A percentile compares a stretch with the other conserved stretches of the same genome.
These are phyloP conservation scores for Anastrepha ludens DNA, from an alignment of 1,140 invertebrate genomes.

Conservation along the genomic window DNA sequence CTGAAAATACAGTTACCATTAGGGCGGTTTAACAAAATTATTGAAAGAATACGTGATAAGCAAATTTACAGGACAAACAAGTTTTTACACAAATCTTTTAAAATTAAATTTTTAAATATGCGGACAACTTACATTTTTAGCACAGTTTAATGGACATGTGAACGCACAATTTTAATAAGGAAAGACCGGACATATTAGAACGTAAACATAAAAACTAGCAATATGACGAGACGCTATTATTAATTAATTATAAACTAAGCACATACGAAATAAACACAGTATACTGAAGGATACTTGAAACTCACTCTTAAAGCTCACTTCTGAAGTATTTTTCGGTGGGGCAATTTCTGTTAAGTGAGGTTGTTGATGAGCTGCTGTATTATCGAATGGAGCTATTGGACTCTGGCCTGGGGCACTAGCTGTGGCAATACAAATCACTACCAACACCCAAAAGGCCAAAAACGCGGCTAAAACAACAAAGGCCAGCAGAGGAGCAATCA, in stretches of 20 bases:
- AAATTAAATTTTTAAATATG: not conserved
- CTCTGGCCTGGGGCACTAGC: constrained; percentile 76
- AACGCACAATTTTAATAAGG: constrained; percentile 16
- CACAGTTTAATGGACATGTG: not conserved
- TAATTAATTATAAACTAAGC: not conserved
- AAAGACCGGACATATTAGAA: not conserved
- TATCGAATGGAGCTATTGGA: constrained; percentile 69
- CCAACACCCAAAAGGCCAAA: constrained; percentile 88
- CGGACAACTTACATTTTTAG: constrained; percentile 44
- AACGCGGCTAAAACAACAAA: constrained; percentile 87
- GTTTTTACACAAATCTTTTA: too few relatives aligned
- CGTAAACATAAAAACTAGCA: constrained; percentile 17
- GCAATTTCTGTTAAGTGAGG: not conserved
- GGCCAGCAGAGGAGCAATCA: constrained; percentile 91
- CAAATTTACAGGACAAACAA: too few relatives aligned
- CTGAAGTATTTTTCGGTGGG: constrained; percentile 42
- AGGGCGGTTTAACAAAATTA: too few relatives aligned
- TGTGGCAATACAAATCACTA: constrained; percentile 83
- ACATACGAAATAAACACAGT: not conserved
- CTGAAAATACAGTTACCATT: constrained; percentile 65
- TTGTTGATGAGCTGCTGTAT: constrained; percentile 60
- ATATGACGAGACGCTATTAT: not conserved
- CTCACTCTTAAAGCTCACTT: not conserved
- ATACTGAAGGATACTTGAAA: not conserved
- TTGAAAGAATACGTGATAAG: too few relatives aligned